Evolutionary conservation across 2,113 vertebrate species (phyloP), one percentile per base, ranked within the genome.

Genomic region (Tragelaphus imberbis): DNA sequence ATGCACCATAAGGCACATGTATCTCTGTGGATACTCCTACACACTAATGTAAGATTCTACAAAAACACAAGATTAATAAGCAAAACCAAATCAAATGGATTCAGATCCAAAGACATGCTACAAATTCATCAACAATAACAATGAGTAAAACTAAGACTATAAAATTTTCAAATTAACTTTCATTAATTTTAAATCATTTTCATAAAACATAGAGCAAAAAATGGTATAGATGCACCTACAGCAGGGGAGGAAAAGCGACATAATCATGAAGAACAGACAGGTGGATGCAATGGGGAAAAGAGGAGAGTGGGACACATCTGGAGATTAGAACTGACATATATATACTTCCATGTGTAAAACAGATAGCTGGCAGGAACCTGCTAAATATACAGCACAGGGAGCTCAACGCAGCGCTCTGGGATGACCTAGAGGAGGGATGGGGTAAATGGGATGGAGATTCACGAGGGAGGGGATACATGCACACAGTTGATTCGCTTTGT

Each of bases 51-150:
- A 88, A 91, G 40, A 80, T 47, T 82, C 63, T 90, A 56, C 27
- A 68, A 90, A 90, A 97, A 88, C 47, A 94, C 40, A 95, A 63
- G 53, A 82, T 56, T 86, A 96, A 95, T 84, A 96, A 95, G 68
- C 5, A 93, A 95, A 94, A 21, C 14, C 80, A 94, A 90, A 87
- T 86, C 44, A 95, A 93, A 94, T 6, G 59, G 49, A 91, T 89
- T 4, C 5, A 79, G 44, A 80, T 40, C 8, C 36, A 96, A 96
- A 94, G 10, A 91, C 84, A 92, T 55, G 25, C 28, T 88, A 91
- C 56, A 84, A 84, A 88, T 87, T 44, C 51, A 90, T 8, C 59
- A 84, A 95, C 25, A 77, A 28, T 47, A 36, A 91, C 17, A 33
- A 96, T 25, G 15, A 28, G 56, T 94, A 56, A 95, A 79, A 77